These are phyloP conservation scores for Eutrigla gurnardus DNA, from an alignment of 2,797 vertebrate genomes.

Conservation along the genomic window DNA sequence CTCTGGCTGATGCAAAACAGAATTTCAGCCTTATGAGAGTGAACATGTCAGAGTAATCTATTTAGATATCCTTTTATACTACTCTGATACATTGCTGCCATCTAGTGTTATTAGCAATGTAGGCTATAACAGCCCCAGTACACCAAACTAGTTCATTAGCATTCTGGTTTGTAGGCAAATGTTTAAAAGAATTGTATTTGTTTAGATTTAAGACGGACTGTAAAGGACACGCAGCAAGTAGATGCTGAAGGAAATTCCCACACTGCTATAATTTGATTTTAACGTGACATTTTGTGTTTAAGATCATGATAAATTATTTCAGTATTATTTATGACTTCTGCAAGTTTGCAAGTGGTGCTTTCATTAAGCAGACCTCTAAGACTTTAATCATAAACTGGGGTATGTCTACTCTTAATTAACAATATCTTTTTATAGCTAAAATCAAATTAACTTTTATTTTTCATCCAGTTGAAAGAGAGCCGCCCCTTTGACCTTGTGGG, in stretches of 20 bases:
- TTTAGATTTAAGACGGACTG: background rate
- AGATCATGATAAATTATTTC: conserved; percentile 4
- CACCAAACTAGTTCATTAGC: background rate
- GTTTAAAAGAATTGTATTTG: background rate
- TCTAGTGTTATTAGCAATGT: conserved; percentile 65
- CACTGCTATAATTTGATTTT: background rate
- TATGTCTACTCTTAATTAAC: conserved; percentile 9
- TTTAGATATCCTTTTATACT: conserved; percentile 5
- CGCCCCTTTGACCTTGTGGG: conserved; percentile 23
- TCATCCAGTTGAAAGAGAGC: conserved; percentile 21
- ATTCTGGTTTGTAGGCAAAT: background rate
- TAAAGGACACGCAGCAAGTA: background rate
- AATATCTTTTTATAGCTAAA: conserved; percentile 31
- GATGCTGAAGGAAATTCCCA: background rate
- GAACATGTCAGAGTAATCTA: conserved; percentile 30
- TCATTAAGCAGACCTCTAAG: background rate
- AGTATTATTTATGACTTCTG: conserved; percentile 19
- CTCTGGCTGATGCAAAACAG: conserved; percentile 34
- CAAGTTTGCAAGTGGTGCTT: conserved; percentile 12
- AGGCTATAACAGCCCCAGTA: background rate
- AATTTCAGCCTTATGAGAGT: conserved; percentile 41
- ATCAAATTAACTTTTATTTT: conserved; percentile 27
- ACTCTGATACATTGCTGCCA: conserved; percentile 73
- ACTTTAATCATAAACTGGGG: background rate
- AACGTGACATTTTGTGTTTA: background rate